Evolutionary conservation across 2,797 vertebrate genomes (phyloP).

Genomic region (Pseudochirops cupreus): DNA sequence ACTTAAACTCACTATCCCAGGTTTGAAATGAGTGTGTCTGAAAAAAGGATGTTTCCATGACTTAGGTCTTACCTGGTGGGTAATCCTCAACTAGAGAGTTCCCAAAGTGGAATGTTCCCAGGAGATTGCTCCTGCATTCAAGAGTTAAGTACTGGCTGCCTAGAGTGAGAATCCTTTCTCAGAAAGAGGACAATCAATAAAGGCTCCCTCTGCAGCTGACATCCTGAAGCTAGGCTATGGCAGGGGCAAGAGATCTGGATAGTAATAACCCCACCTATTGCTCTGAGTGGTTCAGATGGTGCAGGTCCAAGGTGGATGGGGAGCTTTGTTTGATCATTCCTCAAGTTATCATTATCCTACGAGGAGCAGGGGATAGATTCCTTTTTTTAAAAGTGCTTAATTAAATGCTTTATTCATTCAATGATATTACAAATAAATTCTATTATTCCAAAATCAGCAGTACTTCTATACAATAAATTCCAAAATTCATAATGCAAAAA

Average conservation of each 20-base stretch:
- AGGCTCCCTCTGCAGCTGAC: neutral
- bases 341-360: neutral
- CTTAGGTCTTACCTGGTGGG: neutral
- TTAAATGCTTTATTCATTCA: neutral
- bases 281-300: neutral
- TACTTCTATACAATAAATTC: neutral
- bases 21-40: neutral
- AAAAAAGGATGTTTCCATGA: neutral
- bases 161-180: neutral
- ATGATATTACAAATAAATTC: neutral
- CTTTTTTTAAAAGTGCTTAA: neutral
- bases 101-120: neutral
- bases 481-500: neutral
- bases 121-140: neutral
- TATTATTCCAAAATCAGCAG: neutral
- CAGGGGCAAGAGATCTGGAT: neutral
- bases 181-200: neutral
- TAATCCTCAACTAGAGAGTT: neutral
- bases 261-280: neutral
- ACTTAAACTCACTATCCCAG: neutral
- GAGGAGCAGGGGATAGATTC: neutral
- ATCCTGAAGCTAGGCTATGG: neutral
- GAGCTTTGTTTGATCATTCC: neutral
- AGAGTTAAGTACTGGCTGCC: neutral
- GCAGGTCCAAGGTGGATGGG: neutral